Conservation (phyloP, 1,140 invertebrate genomes). For the Saccostrea cuccullata region DNA sequence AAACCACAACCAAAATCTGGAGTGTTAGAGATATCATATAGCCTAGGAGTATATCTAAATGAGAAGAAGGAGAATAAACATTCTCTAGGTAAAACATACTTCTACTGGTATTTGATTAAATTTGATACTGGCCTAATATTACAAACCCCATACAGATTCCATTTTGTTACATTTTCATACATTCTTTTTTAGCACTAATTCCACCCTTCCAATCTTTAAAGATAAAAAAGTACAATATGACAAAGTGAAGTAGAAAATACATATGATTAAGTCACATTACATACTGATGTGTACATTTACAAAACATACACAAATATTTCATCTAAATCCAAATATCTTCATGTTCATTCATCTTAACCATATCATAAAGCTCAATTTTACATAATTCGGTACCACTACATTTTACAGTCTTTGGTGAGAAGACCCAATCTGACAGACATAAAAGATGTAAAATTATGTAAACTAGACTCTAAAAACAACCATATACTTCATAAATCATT, state of each 20-base stretch:
- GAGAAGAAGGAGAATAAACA: background rate
- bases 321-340: background rate
- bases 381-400: background rate
- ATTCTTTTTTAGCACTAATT: background rate
- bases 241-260: too few relatives aligned
- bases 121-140: background rate
- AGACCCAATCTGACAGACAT: background rate
- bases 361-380: background rate
- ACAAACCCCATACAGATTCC: background rate
- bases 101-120: background rate
- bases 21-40: background rate
- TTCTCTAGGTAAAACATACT: background rate
- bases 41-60: background rate
- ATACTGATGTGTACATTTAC: too few relatives aligned
- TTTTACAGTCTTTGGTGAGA: background rate
- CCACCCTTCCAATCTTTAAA: background rate
- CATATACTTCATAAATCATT: background rate
- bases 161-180: background rate
- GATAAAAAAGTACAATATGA: too few relatives aligned
- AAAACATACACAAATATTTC: too few relatives aligned
- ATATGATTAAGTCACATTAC: too few relatives aligned
- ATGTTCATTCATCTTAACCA: background rate
- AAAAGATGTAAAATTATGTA: conserved; percentile 8
- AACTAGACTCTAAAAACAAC: conserved; percentile 9
- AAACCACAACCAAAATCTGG: background rate